Base-by-base conservation (phyloP, 2,797 vertebrate species). In the Sorex maritimensis region DNA sequence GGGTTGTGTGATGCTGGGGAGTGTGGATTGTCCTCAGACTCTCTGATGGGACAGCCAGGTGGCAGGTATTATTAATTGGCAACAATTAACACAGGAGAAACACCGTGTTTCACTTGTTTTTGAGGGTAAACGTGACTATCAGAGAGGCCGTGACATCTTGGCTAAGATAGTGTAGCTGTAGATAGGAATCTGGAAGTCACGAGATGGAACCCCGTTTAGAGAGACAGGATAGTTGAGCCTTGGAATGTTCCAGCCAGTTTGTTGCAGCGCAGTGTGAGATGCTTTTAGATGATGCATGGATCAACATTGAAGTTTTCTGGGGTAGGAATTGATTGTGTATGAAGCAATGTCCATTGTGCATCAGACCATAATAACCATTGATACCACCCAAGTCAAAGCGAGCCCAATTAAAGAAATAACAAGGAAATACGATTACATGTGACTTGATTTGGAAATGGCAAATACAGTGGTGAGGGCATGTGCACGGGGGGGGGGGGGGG, bases 371-470 rank as follows among this genome's bases (percentile, higher is more conserved):
- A 41, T 86, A 55, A 55, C 67, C 26, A 44, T 46, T 19, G 55
- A 75, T 55, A 83, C 78, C 84, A 74, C 34, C 55, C 83, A 92
- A 58, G 46, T 67, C 72, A 87, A 69, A 19, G 79, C 68, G 68
- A 88, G 81, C 58, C 55, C 63, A 69, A 41, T 86, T 41, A 92
- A 77, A 95, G 67, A 79, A 95, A 30, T 77, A 79, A 79, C 8
- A 88, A 91, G 55, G 79, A 79, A 82, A 55, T 69, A 81, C 92
- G 93, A 69, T 15, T 2, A 6, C n/a, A 38, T 28, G 55, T 82
- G 71, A 49, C 69, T 44, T n/a, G 26, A 34, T 34, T 34, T 95
- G 92, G 79, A 80, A 75, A 87, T 88, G 81, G 75, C 44, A 86
- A 38, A 67, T 87, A 38, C 55, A 63, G 6, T 73, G 90, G 80